Base-by-base conservation (phyloP, 2,797 vertebrate species). In the Lophotriccus pileatus region DNA sequence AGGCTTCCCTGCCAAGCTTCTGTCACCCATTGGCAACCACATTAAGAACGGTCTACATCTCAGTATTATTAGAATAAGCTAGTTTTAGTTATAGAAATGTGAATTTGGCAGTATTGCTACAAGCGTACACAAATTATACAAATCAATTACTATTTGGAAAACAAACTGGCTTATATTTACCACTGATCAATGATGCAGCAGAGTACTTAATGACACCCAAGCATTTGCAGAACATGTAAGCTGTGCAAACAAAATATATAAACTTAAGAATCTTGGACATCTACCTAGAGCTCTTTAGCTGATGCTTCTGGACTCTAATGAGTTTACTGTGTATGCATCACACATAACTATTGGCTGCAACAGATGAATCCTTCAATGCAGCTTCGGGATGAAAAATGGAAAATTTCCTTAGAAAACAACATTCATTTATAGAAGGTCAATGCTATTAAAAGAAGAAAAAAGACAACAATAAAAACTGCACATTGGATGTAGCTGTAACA, bases 141-240 rank as follows among this genome's bases (percentile, higher is more conserved):
- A 86, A 94, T 96, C 90, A 90, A 91, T 96, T 90, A 81, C 90
- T 81, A 83, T 52, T 69, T 90, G 73, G 87, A 91, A 95, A 95
- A 94, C 85, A 90, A 96, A 91, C 69, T 86, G 59, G 73, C 83
- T 88, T 88, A 10, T 76, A 86, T 91, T 91, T 86, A 93, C 77
- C 14, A 7, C 43, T 90, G 53, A 90, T 95, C 89, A 86, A 58
- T 81, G 89, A 86, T 49, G 68, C 46, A 68, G 58, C 39, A 72
- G 50, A 73, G 86, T 53, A 75, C 50, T 84, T 89, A 89, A 94
- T 28, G 47, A 84, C 58, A 94, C 30, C 15, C 41, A 73, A 76
- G 84, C 63, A 76, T 46, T 36, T 78, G 66, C 50, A 94, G 73
- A 92, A 62, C 79, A 49, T 36, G 28, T 49, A 92, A 78, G 19